Evolutionary conservation across 2,113 vertebrate species (phyloP).

Genomic region (Paradoxurus hermaphroditus): DNA sequence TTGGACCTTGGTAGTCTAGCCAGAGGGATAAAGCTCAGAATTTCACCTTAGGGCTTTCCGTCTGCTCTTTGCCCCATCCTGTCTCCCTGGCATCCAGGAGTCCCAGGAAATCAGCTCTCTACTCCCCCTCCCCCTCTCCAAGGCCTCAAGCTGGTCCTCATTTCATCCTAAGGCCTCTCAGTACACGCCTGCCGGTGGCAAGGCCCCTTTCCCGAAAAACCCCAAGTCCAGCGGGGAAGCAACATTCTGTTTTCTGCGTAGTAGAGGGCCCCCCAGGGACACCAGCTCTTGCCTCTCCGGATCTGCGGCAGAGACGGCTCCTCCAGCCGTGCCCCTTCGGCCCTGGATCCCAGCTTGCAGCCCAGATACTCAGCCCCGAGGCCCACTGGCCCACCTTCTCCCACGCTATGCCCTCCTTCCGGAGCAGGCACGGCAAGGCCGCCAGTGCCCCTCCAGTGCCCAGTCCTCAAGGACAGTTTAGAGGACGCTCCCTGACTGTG

Average conservation of each 20-base stretch:
- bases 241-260: background rate
- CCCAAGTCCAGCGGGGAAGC: background rate
- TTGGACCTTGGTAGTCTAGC: too few species aligned
- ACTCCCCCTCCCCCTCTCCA: background rate
- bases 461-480: constrained; percentile 63
- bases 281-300: background rate
- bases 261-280: background rate
- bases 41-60: background rate
- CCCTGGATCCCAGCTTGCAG: background rate
- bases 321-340: background rate
- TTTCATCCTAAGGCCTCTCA: background rate
- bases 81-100: background rate
- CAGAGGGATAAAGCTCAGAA: background rate
- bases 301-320: background rate
- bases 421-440: background rate
- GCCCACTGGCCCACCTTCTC: background rate
- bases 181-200: too few species aligned
- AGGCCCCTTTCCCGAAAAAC: background rate
- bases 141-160: background rate
- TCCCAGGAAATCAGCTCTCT: background rate
- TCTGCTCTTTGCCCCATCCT: background rate
- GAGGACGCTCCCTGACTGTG: constrained; percentile 42
- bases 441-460: background rate
- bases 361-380: background rate
- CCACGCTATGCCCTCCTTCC: background rate